Evolutionary conservation across 2,797 vertebrate species (phyloP).

Genomic region (Merluccius polli): DNA sequence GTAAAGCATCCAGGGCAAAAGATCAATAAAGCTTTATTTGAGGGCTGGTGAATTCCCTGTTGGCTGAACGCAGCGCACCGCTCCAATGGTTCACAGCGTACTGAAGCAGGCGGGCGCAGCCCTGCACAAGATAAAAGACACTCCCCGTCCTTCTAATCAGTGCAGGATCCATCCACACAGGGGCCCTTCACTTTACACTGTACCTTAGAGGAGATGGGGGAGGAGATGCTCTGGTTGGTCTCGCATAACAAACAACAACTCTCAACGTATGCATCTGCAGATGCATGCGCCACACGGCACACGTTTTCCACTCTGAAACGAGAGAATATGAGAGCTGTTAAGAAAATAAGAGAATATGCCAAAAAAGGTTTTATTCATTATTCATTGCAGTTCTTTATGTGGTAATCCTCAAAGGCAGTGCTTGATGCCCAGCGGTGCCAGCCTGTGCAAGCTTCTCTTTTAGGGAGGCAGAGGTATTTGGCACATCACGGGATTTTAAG

Average conservation of each 20-base stretch:
- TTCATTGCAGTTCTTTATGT: conserved; percentile 35
- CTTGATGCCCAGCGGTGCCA: conserved; percentile 25
- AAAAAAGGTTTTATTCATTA: conserved; percentile 35
- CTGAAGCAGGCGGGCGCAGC: background rate
- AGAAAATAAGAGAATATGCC: background rate
- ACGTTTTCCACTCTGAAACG: background rate
- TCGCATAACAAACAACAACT: background rate
- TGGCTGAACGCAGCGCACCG: background rate
- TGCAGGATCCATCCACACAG: background rate
- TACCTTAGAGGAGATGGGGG: background rate
- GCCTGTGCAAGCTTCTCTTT: background rate
- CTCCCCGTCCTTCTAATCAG: background rate
- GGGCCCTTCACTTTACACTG: background rate
- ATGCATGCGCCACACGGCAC: background rate
- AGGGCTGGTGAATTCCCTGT: background rate
- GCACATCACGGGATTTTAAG: background rate
- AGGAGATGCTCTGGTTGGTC: background rate
- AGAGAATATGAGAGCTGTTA: background rate
- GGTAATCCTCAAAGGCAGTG: conserved; percentile 32
- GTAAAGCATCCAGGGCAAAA: background rate
- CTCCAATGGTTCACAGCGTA: background rate
- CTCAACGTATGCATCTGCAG: background rate
- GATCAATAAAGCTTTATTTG: conserved; percentile 1
- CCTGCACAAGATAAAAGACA: background rate
- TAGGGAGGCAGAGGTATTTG: background rate